Percentiles rank a stretch among this genome's conserved stretches.
These are phyloP conservation scores for Accipiter virgatus DNA, from an alignment of 2,113 vertebrate genomes.

Conservation along the genomic window DNA sequence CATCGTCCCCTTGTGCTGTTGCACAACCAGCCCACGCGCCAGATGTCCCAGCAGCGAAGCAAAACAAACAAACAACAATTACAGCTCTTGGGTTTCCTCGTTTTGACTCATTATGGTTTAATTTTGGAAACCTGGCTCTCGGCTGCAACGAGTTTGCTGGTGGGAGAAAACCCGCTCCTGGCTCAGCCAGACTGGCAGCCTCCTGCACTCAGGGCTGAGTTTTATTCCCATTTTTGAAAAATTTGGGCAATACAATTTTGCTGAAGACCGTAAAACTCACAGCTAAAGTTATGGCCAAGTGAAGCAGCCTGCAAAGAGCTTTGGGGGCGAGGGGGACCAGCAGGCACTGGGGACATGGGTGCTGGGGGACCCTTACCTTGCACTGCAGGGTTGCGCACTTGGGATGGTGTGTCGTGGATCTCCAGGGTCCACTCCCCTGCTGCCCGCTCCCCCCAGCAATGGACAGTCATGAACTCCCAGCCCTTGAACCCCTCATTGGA, in stretches of 20 bases:
- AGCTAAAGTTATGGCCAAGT: background rate
- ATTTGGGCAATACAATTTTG: background rate
- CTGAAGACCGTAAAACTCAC: background rate
- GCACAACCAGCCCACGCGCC: slow-evolving; percentile 31
- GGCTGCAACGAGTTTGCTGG: background rate
- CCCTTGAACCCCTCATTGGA: slow-evolving; percentile 89
- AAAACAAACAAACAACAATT: slow-evolving; percentile 64
- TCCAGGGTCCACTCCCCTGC: slow-evolving; percentile 89
- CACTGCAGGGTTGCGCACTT: slow-evolving; percentile 81
- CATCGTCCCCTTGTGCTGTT: background rate
- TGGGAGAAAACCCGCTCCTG: background rate
- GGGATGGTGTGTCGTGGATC: slow-evolving; percentile 82
- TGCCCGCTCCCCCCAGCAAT: slow-evolving; percentile 90
- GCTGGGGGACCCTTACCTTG: slow-evolving; percentile 76
- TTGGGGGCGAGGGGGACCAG: rapidly evolving
- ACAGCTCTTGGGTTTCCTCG: slow-evolving; percentile 35
- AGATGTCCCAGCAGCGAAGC: slow-evolving; percentile 41
- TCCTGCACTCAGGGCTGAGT: background rate
- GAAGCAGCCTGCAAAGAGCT: background rate
- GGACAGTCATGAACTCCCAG: slow-evolving; percentile 96
- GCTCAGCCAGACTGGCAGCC: background rate
- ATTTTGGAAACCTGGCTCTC: slow-evolving; percentile 47
- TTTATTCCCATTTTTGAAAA: background rate
- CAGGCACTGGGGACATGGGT: background rate
- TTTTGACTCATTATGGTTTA: slow-evolving; percentile 48